Percentiles rank a stretch among this genome's conserved stretches.
Conservation (phyloP, 2,888 invertebrate genomes). For the Mythimna loreyi region DNA sequence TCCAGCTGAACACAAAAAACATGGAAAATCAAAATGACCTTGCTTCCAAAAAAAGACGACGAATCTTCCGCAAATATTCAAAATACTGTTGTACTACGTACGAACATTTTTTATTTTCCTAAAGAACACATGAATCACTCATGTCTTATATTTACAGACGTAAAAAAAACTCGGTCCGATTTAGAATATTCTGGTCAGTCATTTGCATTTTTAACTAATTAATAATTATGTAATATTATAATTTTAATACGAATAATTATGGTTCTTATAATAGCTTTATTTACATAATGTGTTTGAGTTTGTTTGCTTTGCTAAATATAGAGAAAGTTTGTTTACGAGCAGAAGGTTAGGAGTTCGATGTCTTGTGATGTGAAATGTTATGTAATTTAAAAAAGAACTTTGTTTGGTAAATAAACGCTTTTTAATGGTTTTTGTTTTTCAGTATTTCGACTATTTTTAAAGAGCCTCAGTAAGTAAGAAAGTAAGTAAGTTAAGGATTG, state of each 20-base stretch:
- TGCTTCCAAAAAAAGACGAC: neutral
- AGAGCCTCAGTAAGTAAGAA: no score
- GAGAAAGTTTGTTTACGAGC: constrained; percentile 25
- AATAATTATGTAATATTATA: constrained; percentile 1
- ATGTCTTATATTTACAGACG: neutral
- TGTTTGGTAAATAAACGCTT: no score
- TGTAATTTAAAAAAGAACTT: no score
- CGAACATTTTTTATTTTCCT: no score
- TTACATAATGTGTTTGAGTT: constrained; percentile 4
- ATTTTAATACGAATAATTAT: constrained; percentile 3
- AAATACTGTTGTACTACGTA: neutral
- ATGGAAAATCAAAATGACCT: neutral
- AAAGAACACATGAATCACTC: constrained; percentile 9
- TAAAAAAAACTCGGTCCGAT: constrained; percentile 2
- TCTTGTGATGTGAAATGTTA: neutral
- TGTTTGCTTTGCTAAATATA: constrained; percentile 13
- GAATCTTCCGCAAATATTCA: neutral
- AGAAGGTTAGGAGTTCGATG: constrained; percentile 19
- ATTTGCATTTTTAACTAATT: constrained; percentile 18
- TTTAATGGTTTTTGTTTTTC: no score
- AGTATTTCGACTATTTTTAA: no score
- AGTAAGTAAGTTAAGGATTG: no score
- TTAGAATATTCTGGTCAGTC: constrained; percentile 12
- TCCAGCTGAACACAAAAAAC: neutral
- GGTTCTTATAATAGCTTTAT: neutral